phyloP scores from a whole-genome alignment of 2,888 invertebrate species.

The Lasius fuliginosus region DNA sequence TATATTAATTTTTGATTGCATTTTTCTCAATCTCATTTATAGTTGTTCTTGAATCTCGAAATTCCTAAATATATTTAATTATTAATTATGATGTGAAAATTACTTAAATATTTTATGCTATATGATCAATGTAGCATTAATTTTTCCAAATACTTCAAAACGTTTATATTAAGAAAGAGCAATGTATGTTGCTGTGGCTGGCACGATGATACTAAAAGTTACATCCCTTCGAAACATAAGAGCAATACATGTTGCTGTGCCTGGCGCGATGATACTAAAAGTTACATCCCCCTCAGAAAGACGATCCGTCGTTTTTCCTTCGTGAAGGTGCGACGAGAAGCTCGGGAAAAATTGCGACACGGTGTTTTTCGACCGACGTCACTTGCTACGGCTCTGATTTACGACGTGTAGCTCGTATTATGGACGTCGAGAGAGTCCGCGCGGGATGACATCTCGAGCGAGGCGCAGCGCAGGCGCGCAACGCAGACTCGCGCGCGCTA shows the following conservation, averaged over 20 bases:
- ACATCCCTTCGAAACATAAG: neutral
- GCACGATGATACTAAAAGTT: neutral
- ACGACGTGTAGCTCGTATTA: conserved; percentile 39
- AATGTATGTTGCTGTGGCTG: neutral
- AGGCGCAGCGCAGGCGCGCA: conserved; percentile 62
- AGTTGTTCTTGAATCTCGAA: neutral
- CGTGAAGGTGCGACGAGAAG: neutral
- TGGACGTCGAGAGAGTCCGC: conserved; percentile 4
- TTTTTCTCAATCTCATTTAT: neutral
- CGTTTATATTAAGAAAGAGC: neutral
- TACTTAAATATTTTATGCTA: conserved; percentile 8
- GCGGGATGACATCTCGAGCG: conserved; percentile 57
- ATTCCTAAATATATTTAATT: neutral
- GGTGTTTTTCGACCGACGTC: conserved; percentile 1
- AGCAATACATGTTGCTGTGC: neutral
- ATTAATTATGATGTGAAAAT: neutral
- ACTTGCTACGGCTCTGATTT: conserved; percentile 44
- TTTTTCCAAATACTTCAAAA: neutral
- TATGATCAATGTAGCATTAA: neutral
- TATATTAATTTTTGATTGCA: neutral
- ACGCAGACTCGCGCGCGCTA: conserved; percentile 51
- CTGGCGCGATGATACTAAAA: neutral
- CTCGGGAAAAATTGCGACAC: conserved; percentile 17
- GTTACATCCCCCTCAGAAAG: neutral
- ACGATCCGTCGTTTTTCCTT: neutral